A percentile compares a stretch with the other conserved stretches of the same genome.
Evolutionary conservation across 2,797 vertebrate species (phyloP).

Genomic region (Gymnoscopelus microlampas): DNA sequence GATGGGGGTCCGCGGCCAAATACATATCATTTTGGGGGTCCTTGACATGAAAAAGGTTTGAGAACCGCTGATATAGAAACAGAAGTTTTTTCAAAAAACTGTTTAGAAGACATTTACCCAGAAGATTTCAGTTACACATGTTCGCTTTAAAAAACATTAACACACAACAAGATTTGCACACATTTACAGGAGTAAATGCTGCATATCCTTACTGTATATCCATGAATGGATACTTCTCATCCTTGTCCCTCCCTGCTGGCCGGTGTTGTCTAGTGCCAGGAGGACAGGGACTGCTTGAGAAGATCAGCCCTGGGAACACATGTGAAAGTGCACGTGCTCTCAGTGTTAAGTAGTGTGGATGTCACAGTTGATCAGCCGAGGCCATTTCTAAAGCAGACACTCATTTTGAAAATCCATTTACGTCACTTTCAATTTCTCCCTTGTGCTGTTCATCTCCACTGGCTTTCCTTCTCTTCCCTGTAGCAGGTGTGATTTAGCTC

Average conservation of each 20-base stretch:
- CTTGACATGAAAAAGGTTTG: no score
- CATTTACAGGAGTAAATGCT: constrained; percentile 16
- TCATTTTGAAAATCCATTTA: neutral
- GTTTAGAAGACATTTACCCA: no score
- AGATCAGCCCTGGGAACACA: constrained; percentile 6
- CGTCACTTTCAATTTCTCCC: constrained; percentile 15
- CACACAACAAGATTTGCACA: no score
- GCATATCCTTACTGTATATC: constrained; percentile 21
- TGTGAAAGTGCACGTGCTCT: neutral
- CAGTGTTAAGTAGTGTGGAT: constrained; percentile 3
- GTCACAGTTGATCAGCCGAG: constrained; percentile 29
- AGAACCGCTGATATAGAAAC: no score
- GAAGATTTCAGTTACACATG: no score
- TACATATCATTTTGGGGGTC: no score
- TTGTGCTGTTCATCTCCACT: neutral
- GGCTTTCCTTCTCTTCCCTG: neutral
- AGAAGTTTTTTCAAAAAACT: no score
- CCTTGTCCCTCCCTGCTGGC: constrained; percentile 30
- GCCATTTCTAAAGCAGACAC: constrained; percentile 6
- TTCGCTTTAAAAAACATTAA: no score
- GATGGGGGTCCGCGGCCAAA: no score
- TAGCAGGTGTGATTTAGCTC: no score
- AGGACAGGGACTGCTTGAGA: constrained; percentile 32
- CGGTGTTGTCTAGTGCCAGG: constrained; percentile 42
- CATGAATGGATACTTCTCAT: constrained; percentile 44